phyloP scores from a whole-genome alignment of 2,797 vertebrate genomes.

The Apodemus agrarius region DNA sequence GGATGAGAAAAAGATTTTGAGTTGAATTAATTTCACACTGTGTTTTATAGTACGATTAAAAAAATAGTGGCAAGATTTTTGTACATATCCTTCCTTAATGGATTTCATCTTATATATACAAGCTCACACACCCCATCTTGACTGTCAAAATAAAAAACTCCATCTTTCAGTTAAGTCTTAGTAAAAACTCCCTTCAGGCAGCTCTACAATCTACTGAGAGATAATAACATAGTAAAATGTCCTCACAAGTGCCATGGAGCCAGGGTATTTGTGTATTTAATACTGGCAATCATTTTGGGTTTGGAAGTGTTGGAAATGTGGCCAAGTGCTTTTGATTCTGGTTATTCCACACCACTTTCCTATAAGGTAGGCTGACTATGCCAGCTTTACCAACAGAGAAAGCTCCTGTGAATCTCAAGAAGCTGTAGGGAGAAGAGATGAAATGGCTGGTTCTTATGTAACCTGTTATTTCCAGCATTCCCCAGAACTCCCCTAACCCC shows the following conservation, averaged over 20 bases:
- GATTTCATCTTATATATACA: neutral
- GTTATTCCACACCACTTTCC: neutral
- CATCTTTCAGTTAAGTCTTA: neutral
- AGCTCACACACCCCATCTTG: neutral
- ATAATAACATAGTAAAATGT: neutral
- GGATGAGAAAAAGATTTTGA: neutral
- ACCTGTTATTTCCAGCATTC: neutral
- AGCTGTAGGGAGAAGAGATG: neutral
- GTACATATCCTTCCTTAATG: neutral
- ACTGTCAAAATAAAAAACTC: neutral
- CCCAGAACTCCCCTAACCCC: neutral
- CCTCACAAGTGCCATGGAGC: neutral
- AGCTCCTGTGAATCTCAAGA: neutral
- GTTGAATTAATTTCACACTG: neutral
- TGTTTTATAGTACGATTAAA: neutral
- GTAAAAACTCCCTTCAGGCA: neutral
- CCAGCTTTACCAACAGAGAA: neutral
- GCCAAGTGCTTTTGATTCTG: neutral
- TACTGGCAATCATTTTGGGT: accelerated
- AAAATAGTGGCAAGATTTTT: neutral
- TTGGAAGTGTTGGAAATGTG: accelerated
- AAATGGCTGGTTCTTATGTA: neutral
- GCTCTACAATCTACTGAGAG: neutral
- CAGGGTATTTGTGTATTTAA: neutral
- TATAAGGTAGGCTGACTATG: too few species aligned